These are phyloP conservation scores for crab-eating macaque (Macaca fascicularis) DNA, from an alignment of 2,113 vertebrate species.

Conservation along the genomic window T2T-MFA8v1.1 NC_088381.1:153724001-153724500, in stretches of 20 bases:
- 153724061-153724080: background rate
- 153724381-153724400: too few species aligned
- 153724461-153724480: background rate
- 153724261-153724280: background rate
- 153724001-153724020: background rate
- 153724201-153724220: background rate
- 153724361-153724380: background rate
- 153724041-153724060: background rate
- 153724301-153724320: background rate
- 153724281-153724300: background rate
- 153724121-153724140: background rate
- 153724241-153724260: background rate
- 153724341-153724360: background rate
- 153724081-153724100: background rate
- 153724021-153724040: background rate
- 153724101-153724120: background rate
- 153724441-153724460: background rate
- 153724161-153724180: background rate
- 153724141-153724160: background rate
- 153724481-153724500: background rate
- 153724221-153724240: background rate
- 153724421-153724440: background rate
- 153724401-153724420: rapidly evolving
- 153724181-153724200: background rate
- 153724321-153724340: background rate